phyloP scores from a whole-genome alignment of 2,113 vertebrate species.

The Mustela lutreola region DNA sequence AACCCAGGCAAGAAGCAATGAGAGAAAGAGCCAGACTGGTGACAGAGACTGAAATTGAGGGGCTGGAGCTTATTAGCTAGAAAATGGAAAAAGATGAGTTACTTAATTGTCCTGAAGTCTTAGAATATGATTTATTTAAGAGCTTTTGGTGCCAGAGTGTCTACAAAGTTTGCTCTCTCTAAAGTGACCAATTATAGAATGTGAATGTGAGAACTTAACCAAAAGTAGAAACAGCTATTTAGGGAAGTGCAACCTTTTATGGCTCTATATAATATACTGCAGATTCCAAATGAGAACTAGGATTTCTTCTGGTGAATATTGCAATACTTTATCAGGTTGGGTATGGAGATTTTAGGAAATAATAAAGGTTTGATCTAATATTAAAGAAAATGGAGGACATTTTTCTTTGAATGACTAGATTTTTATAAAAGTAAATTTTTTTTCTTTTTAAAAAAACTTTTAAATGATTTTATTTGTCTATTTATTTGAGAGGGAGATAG shows the following conservation, averaged over 20 bases:
- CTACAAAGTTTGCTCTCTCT: neutral
- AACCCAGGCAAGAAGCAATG: neutral
- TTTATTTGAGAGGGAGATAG: too few relatives aligned
- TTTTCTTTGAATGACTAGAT: neutral
- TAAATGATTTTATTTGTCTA: neutral
- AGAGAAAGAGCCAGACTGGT: neutral
- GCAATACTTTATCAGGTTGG: neutral
- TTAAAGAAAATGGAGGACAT: neutral
- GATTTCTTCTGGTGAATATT: neutral
- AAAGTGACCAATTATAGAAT: neutral
- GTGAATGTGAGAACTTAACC: neutral
- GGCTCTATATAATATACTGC: neutral
- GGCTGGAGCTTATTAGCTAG: neutral
- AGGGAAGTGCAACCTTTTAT: neutral
- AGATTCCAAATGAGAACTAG: neutral
- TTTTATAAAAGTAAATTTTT: slow-evolving; percentile 41
- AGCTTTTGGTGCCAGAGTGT: neutral
- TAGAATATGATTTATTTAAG: neutral
- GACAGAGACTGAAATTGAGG: neutral
- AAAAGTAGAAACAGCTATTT: neutral
- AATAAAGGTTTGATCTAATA: neutral
- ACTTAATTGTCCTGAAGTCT: neutral
- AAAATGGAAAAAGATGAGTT: neutral
- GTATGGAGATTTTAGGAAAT: neutral
- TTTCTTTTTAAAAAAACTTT: neutral